Evolutionary conservation across 2,113 vertebrate genomes (phyloP).

Genomic region (Chaetops frenatus): DNA sequence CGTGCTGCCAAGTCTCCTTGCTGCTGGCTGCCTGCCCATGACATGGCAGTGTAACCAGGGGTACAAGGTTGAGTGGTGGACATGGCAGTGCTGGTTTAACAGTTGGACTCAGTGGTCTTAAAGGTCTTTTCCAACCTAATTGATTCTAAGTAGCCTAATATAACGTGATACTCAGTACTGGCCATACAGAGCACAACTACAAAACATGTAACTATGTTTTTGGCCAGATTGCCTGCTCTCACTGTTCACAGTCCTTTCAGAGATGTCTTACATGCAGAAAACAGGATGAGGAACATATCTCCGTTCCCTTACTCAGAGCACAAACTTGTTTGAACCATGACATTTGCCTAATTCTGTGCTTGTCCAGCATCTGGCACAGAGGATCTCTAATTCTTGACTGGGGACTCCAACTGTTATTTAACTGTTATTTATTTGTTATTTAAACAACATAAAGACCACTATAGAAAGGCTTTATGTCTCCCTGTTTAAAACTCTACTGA

Average conservation of each 20-base stretch:
- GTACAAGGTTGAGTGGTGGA: background rate
- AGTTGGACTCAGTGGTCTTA: background rate
- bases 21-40: background rate
- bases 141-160: background rate
- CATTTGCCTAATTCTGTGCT: background rate
- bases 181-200: background rate
- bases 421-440: no score
- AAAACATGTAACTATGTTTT: background rate
- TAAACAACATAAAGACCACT: background rate
- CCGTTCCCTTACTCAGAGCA: background rate
- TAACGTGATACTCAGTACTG: background rate
- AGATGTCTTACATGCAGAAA: background rate
- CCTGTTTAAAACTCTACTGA: background rate
- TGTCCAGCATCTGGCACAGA: background rate
- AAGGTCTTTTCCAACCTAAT: background rate
- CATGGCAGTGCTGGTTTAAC: background rate
- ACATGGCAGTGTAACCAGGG: rapidly evolving
- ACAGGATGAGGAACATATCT: background rate
- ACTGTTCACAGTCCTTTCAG: background rate
- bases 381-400: background rate
- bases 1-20: rapidly evolving
- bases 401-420: background rate
- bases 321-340: background rate
- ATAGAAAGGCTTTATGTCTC: background rate
- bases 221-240: background rate